Base-by-base conservation (phyloP, 2,797 vertebrate species). In the Bovichtus diacanthus region DNA sequence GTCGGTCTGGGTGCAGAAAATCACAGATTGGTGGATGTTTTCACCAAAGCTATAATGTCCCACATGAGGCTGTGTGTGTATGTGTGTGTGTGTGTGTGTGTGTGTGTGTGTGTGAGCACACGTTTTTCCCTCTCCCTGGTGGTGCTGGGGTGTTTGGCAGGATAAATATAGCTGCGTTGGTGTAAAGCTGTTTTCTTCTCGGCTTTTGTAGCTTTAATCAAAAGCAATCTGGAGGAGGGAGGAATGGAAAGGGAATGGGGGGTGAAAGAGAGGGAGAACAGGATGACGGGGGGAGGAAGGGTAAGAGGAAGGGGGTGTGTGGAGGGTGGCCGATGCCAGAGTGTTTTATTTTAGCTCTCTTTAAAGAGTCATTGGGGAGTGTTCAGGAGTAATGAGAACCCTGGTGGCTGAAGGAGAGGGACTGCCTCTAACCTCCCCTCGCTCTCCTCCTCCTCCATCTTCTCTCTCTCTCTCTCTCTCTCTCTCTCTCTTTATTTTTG, bases 91-190 rank as follows among this genome's bases (percentile, higher is more conserved):
- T 75, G 59, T 56, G 47, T 76, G 47, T 55, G 51, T 62, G n/a
- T 75, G 21, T 38, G 18, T 41, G 36, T 79, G 80, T 65, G 79
- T 63, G 64, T 66, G 71, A 60, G 81, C 73, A 78, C 84, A 85
- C 78, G 47, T 78, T 90, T 71, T 78, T 76, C 43, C 84, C 81
- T 88, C 89, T 94, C 89, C 87, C 92, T 86, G 90, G 87, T 93
- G 93, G 90, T 92, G 88, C 90, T 89, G 86, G 90, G 82, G 84
- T 93, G 90, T 91, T 93, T 92, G 93, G 90, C 89, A 90, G 91
- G 92, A 95, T 95, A 95, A 94, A 95, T 95, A 95, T 95, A 95
- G 93, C 90, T 77, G 87, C 90, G 91, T 94, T 90, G 92, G 93
- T 95, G 93, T 93, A 88, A 93, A 93, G 88, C 92, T 91, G 90